Percentiles rank a stretch among this genome's conserved stretches.
phyloP scores from a whole-genome alignment of 2,888 invertebrate species.

The Melikaiella ostensackeni region DNA sequence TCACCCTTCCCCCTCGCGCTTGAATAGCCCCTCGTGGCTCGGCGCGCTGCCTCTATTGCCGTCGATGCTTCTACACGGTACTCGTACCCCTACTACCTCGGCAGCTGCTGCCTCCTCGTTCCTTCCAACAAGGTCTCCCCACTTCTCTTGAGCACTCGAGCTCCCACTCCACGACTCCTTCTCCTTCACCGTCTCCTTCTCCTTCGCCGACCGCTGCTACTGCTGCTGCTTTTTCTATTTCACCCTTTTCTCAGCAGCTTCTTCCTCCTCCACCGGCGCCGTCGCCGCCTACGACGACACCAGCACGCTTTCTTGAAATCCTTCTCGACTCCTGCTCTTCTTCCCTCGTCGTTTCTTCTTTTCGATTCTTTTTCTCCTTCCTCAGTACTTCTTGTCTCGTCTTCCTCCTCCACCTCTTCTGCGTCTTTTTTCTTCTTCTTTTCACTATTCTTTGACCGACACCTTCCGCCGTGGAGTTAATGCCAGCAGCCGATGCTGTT shows the following conservation, averaged over 20 bases:
- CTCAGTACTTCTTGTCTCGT: constrained; percentile 58
- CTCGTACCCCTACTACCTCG: constrained; percentile 58
- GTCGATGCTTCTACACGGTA: constrained; percentile 69
- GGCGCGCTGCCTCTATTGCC: constrained; percentile 79
- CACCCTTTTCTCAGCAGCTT: constrained; percentile 55
- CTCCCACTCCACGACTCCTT: constrained; percentile 51
- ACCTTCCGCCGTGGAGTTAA: constrained; percentile 72
- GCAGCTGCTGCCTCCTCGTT: constrained; percentile 59
- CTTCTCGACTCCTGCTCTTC: constrained; percentile 49
- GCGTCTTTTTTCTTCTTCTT: constrained; percentile 58
- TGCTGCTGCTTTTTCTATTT: constrained; percentile 75
- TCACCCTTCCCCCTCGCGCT: constrained; percentile 82
- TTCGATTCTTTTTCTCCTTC: constrained; percentile 51
- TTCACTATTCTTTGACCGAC: constrained; percentile 73
- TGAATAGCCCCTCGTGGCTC: constrained; percentile 84
- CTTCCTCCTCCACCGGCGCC: constrained; percentile 50
- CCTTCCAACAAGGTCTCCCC: constrained; percentile 55
- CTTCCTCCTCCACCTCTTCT: constrained; percentile 58
- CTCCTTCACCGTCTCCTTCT: constrained; percentile 61
- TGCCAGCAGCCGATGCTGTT: constrained; percentile 71
- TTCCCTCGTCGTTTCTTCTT: constrained; percentile 48
- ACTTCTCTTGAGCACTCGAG: constrained; percentile 55
- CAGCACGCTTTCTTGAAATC: constrained; percentile 25
- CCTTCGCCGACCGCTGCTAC: constrained; percentile 80
- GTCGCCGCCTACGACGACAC: constrained; percentile 49